Evolutionary conservation across 2,113 vertebrate genomes (phyloP).

Genomic region (Chloropsis hardwickii): DNA sequence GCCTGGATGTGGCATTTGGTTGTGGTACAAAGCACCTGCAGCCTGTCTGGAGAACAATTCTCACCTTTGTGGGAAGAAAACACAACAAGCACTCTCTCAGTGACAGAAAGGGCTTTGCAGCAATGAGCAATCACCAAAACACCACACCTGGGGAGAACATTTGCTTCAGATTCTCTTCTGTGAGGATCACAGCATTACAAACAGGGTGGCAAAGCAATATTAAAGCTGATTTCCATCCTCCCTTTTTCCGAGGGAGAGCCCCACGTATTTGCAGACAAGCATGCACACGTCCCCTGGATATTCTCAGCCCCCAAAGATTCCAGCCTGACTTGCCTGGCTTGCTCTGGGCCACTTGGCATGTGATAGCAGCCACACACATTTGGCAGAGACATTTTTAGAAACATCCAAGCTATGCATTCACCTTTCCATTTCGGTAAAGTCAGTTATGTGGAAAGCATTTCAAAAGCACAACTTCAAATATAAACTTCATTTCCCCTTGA

Average conservation of each 20-base stretch:
- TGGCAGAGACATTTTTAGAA: constrained; percentile 67
- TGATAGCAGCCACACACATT: constrained; percentile 42
- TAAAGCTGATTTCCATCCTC: neutral
- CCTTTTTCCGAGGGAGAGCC: neutral
- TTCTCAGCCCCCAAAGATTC: constrained; percentile 62
- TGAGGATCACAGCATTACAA: neutral
- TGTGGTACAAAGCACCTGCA: neutral
- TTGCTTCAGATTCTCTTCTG: neutral
- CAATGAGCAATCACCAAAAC: neutral
- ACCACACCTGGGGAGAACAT: neutral
- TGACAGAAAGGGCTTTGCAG: neutral
- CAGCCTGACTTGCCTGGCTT: constrained; percentile 45
- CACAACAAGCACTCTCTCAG: neutral
- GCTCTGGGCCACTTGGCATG: constrained; percentile 57
- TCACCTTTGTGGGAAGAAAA: neutral
- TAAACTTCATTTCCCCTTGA: neutral
- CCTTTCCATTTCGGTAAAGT: constrained; percentile 38
- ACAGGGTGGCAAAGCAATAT: neutral
- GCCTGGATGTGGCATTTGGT: neutral
- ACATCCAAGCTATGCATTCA: constrained; percentile 52
- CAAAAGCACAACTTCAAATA: neutral
- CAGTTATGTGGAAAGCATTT: constrained; percentile 50
- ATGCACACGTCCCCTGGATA: constrained; percentile 52
- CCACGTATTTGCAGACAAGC: constrained; percentile 30
- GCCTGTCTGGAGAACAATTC: neutral